phyloP scores from a whole-genome alignment of 2,113 vertebrate genomes.

The Varanus salvator region DNA sequence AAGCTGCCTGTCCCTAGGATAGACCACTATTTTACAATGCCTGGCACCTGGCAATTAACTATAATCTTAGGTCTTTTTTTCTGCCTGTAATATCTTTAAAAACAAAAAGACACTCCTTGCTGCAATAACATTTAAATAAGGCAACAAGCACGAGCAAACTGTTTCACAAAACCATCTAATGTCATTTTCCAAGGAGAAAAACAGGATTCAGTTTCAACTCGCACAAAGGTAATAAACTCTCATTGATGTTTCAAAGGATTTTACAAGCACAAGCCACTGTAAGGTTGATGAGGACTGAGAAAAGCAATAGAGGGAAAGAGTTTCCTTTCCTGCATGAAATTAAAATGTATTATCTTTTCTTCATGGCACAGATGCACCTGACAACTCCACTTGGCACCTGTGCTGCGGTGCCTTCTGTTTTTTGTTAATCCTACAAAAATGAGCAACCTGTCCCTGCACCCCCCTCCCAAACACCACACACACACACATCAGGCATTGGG shows the following conservation, averaged over 20 bases:
- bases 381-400: conserved; percentile 54
- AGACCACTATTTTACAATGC: conserved; percentile 32
- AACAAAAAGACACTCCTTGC: conserved; percentile 13
- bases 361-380: conserved; percentile 45
- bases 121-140: conserved; percentile 46
- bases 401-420: conserved; percentile 37
- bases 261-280: conserved; percentile 53
- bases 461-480: not conserved
- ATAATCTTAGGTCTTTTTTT: conserved; percentile 53
- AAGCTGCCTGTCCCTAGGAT: not conserved
- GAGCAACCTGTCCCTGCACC: not conserved
- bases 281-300: conserved; percentile 59
- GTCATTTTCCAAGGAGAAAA: conserved; percentile 49
- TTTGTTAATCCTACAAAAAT: conserved; percentile 51
- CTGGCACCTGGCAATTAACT: conserved; percentile 43
- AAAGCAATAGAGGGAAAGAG: conserved; percentile 30
- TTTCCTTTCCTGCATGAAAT: conserved; percentile 53
- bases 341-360: conserved; percentile 51
- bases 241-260: conserved; percentile 26
- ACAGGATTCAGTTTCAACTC: conserved; percentile 41
- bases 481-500: conserved; percentile 27
- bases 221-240: conserved; percentile 56
- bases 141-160: conserved; percentile 54
- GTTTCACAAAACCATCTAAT: conserved; percentile 36
- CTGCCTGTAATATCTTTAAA: conserved; percentile 54